Percentiles rank a stretch among this genome's conserved stretches.
These are phyloP conservation scores for Clarias platycephalus DNA, from an alignment of 2,797 vertebrate genomes.

Conservation along the genomic window DNA sequence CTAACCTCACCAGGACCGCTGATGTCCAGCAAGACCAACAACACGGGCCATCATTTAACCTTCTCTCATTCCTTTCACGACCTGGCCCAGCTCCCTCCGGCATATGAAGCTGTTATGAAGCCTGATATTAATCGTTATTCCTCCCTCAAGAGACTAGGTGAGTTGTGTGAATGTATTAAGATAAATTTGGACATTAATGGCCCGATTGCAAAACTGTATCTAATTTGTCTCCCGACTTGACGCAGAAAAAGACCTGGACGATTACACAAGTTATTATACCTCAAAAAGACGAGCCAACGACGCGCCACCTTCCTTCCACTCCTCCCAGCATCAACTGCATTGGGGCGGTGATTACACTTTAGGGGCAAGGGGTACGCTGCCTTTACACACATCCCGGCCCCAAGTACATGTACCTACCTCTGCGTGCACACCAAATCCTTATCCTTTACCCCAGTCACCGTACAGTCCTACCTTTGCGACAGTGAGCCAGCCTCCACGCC, in stretches of 20 bases:
- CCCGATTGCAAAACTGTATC: neutral
- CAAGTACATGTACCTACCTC: slow-evolving; percentile 68
- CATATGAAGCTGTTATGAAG: slow-evolving; percentile 81
- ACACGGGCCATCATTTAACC: slow-evolving; percentile 64
- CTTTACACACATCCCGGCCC: slow-evolving; percentile 77
- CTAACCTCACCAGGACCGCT: slow-evolving; percentile 72
- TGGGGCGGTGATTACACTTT: slow-evolving; percentile 73
- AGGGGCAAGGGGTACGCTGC: slow-evolving; percentile 78
- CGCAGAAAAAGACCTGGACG: slow-evolving; percentile 87
- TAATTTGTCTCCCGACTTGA: slow-evolving; percentile 21
- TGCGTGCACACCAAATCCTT: slow-evolving; percentile 75
- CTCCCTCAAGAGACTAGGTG: slow-evolving; percentile 87
- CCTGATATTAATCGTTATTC: slow-evolving; percentile 84
- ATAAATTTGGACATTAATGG: neutral
- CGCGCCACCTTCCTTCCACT: slow-evolving; percentile 70
- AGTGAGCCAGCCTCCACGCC: slow-evolving; percentile 75
- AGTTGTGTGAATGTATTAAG: slow-evolving; percentile 54
- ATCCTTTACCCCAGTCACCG: slow-evolving; percentile 69
- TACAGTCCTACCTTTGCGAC: slow-evolving; percentile 72
- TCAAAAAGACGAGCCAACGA: slow-evolving; percentile 70
- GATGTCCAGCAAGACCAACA: slow-evolving; percentile 74
- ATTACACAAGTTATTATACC: slow-evolving; percentile 73
- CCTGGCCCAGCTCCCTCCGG: slow-evolving; percentile 86
- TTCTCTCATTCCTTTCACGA: slow-evolving; percentile 90
- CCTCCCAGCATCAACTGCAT: slow-evolving; percentile 74